Conservation (phyloP, 2,113 vertebrate genomes). For the Trichechus manatus region DNA sequence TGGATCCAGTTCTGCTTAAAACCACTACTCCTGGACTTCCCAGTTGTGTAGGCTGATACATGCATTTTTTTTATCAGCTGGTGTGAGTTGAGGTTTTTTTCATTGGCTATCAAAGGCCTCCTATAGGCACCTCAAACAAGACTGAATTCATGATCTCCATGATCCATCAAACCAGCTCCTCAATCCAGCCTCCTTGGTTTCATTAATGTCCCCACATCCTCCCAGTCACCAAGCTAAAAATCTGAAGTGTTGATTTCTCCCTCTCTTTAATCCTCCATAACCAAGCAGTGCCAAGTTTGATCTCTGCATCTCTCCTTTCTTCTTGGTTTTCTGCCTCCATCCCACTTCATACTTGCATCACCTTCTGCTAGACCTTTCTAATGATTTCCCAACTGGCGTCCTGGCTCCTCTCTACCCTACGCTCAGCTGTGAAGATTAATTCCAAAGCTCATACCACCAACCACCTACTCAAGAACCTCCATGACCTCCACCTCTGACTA, state of each 20-base stretch:
- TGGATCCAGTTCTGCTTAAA: too few species aligned
- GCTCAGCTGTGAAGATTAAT: neutral
- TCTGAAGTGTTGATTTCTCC: too few species aligned
- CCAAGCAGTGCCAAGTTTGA: neutral
- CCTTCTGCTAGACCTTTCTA: neutral
- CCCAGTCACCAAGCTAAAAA: too few species aligned
- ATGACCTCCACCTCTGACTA: too few species aligned
- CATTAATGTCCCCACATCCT: neutral
- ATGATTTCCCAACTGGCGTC: neutral
- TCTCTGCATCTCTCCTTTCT: too few species aligned
- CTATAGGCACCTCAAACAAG: neutral
- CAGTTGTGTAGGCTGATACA: fast-evolving
- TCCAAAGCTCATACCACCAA: neutral
- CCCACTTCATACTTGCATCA: neutral
- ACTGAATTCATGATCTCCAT: neutral
- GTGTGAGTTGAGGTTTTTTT: neutral
- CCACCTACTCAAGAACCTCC: neutral
- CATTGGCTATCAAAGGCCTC: neutral
- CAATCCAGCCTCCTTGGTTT: too few species aligned
- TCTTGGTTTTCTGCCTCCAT: neutral
- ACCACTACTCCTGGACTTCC: neutral
- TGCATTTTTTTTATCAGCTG: neutral
- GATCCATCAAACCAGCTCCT: neutral
- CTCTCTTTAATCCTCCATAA: neutral
- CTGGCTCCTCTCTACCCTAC: neutral